Percentiles rank a stretch among this genome's conserved stretches.
Conservation (phyloP, 2,113 vertebrate genomes). For the Menura novaehollandiae region DNA sequence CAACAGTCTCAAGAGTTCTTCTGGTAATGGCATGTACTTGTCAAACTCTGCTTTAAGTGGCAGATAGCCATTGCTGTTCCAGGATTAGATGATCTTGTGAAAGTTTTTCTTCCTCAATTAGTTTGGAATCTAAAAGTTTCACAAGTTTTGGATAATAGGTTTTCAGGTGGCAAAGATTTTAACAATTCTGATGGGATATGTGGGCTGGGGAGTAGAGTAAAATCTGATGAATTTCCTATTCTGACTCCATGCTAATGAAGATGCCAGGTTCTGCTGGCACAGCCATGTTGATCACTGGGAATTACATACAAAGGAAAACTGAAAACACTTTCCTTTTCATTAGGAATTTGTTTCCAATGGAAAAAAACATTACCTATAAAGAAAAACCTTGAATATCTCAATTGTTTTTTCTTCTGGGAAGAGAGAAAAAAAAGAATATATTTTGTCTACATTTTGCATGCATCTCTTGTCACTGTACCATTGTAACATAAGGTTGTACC, state of each 20-base stretch:
- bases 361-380: neutral
- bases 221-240: neutral
- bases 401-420: neutral
- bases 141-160: neutral
- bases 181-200: neutral
- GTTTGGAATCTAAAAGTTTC: neutral
- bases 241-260: neutral
- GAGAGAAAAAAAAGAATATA: neutral
- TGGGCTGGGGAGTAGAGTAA: neutral
- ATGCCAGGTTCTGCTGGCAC: neutral
- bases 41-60: neutral
- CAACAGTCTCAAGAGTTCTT: slow-evolving; percentile 1
- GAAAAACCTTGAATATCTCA: neutral
- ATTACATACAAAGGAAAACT: neutral
- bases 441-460: neutral
- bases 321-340: neutral
- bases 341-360: neutral
- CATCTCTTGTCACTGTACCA: neutral
- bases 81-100: neutral
- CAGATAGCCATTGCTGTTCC: neutral
- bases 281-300: neutral
- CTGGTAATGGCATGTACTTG: neutral
- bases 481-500: neutral
- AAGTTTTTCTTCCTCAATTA: neutral
- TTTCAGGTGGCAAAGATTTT: neutral